Conservation (phyloP, 2,888 invertebrate genomes). For the Philhelius pedissequus region DNA sequence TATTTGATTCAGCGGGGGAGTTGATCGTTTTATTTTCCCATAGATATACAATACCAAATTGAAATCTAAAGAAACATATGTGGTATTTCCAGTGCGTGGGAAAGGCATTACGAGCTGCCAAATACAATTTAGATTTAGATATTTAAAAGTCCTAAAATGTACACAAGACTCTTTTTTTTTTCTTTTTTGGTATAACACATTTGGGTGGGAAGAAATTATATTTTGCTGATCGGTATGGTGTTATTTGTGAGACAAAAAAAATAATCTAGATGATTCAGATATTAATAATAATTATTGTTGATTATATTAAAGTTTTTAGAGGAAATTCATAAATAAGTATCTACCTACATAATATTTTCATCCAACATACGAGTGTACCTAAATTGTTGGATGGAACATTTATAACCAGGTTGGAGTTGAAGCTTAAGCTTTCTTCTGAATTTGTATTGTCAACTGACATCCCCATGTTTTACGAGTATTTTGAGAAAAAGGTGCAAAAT, state of each 20-base stretch:
- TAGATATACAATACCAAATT: conserved; percentile 2
- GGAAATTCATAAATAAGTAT: background rate
- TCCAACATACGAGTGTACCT: too few species aligned
- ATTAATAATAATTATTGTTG: background rate
- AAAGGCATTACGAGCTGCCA: conserved; percentile 38
- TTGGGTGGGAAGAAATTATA: conserved; percentile 51
- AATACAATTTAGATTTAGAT: background rate
- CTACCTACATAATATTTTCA: too few species aligned
- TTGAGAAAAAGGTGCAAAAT: too few species aligned
- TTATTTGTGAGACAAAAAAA: conserved; percentile 21
- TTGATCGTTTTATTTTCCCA: conserved; percentile 2
- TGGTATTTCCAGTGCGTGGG: conserved; percentile 50
- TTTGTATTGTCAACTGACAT: too few species aligned
- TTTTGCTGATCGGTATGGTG: conserved; percentile 27
- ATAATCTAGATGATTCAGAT: conserved; percentile 36
- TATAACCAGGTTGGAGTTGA: too few species aligned
- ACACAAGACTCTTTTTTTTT: conserved; percentile 1
- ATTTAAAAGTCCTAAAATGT: conserved; percentile 41
- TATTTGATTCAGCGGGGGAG: conserved; percentile 9
- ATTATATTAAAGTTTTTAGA: background rate
- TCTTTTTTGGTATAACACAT: too few species aligned
- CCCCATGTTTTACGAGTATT: too few species aligned
- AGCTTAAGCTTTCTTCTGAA: too few species aligned
- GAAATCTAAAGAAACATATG: conserved; percentile 27
- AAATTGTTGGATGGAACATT: too few species aligned